A percentile compares a stretch with the other conserved stretches of the same genome.
These are phyloP conservation scores for Miniopterus natalensis DNA, from an alignment of 2,113 vertebrate genomes.

Conservation along the genomic window DNA sequence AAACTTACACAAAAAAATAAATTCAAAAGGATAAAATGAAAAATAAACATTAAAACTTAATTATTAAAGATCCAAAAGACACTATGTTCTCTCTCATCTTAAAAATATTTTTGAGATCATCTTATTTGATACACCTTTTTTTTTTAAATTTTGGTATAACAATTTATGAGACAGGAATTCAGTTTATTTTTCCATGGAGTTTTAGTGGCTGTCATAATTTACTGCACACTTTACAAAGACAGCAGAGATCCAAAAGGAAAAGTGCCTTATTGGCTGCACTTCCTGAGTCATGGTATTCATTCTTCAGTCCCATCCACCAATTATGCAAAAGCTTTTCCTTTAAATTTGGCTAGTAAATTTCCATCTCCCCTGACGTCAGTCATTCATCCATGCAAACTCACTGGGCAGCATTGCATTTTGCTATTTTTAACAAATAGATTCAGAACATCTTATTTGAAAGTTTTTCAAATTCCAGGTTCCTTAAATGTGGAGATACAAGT, in stretches of 20 bases:
- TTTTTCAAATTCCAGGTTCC: neutral
- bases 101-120: slow-evolving; percentile 31
- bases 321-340: slow-evolving; percentile 21
- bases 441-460: slow-evolving; percentile 2
- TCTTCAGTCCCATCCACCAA: neutral
- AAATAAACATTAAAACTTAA: slow-evolving; percentile 26
- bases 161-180: neutral
- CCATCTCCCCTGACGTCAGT: neutral
- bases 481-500: neutral
- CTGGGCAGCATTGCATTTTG: neutral
- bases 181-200: neutral
- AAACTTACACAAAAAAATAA: slow-evolving; percentile 7
- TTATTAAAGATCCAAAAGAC: neutral
- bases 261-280: neutral
- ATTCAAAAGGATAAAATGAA: slow-evolving; percentile 1
- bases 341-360: slow-evolving; percentile 50
- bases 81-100: neutral
- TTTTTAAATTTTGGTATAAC: neutral
- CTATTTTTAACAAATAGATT: slow-evolving; percentile 40
- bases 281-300: neutral
- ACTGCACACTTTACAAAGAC: neutral
- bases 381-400: slow-evolving; percentile 46
- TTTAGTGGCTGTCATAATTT: neutral
- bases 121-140: neutral
- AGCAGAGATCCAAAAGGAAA: neutral